phyloP scores from a whole-genome alignment of 37 sponge, comb jelly and placozoan genomes.

The Amphimedon queenslandica region DNA sequence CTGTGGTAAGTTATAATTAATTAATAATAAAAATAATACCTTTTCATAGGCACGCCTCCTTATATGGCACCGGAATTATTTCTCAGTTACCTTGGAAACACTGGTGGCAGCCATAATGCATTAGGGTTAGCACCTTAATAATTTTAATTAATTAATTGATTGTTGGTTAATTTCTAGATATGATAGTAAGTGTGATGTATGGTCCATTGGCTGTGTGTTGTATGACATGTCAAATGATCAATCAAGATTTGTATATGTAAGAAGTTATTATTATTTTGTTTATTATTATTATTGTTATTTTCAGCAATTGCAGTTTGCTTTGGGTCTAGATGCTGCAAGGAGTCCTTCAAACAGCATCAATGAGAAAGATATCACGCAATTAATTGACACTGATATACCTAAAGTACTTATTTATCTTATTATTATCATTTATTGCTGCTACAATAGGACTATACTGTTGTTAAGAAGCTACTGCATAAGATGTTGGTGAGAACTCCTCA shows the following conservation, averaged over 20 bases:
- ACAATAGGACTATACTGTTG: slow-evolving; percentile 54
- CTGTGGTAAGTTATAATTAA: slow-evolving; percentile 58
- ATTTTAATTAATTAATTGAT: background rate
- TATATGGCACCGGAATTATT: slow-evolving; percentile 96
- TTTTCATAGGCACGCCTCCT: slow-evolving; percentile 73
- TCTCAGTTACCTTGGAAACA: slow-evolving; percentile 57
- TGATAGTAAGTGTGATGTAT: slow-evolving; percentile 84
- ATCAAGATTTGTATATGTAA: slow-evolving; percentile 62
- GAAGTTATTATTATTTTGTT: background rate
- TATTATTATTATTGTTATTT: background rate
- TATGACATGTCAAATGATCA: slow-evolving; percentile 81
- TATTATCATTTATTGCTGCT: background rate
- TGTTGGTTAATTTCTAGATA: slow-evolving; percentile 43
- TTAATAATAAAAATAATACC: background rate
- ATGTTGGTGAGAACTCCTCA: slow-evolving; percentile 77
- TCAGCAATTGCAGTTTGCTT: slow-evolving; percentile 14
- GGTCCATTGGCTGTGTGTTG: slow-evolving; percentile 92
- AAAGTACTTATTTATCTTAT: background rate
- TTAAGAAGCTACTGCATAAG: slow-evolving; percentile 36
- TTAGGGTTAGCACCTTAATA: background rate
- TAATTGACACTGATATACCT: slow-evolving; percentile 45
- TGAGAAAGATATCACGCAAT: slow-evolving; percentile 16
- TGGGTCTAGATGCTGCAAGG: slow-evolving; percentile 44
- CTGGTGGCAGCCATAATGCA: background rate
- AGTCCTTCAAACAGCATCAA: slow-evolving; percentile 27